These are phyloP conservation scores for Heliconius erato DNA, from an alignment of 2,888 invertebrate species.

Conservation along the genomic window DNA sequence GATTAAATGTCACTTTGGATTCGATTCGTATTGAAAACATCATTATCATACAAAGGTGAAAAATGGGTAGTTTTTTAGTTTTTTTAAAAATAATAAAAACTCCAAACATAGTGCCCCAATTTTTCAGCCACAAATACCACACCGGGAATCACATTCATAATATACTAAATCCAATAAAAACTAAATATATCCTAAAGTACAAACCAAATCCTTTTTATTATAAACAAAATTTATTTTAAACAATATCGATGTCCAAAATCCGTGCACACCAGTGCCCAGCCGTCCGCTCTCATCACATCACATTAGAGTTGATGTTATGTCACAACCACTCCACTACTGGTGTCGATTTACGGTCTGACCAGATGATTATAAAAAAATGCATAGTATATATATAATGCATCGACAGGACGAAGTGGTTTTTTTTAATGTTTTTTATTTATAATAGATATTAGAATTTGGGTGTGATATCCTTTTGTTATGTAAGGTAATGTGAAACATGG, in stretches of 20 bases:
- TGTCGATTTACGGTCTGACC: conserved; percentile 67
- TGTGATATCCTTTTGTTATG: not conserved
- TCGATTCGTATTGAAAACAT: no score
- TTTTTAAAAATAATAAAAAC: no score
- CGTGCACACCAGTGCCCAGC: conserved; percentile 57
- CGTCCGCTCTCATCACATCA: conserved; percentile 68
- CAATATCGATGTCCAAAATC: conserved; percentile 60
- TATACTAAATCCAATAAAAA: not conserved
- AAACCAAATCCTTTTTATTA: conserved; percentile 45
- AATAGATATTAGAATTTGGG: not conserved
- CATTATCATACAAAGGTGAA: no score
- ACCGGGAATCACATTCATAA: not conserved
- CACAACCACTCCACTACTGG: conserved; percentile 68
- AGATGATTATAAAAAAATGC: conserved; percentile 41
- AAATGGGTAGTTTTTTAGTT: no score
- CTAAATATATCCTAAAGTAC: not conserved
- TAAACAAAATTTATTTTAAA: conserved; percentile 46
- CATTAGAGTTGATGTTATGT: conserved; percentile 71
- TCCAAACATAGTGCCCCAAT: no score
- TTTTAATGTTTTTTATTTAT: not conserved
- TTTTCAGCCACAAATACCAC: not conserved
- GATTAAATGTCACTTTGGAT: no score
- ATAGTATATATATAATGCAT: conserved; percentile 30
- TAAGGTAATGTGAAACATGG: not conserved
- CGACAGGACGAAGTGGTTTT: not conserved